A percentile compares a stretch with the other conserved stretches of the same genome.
Conservation (phyloP, 2,888 invertebrate genomes). For the Bibio marci region DNA sequence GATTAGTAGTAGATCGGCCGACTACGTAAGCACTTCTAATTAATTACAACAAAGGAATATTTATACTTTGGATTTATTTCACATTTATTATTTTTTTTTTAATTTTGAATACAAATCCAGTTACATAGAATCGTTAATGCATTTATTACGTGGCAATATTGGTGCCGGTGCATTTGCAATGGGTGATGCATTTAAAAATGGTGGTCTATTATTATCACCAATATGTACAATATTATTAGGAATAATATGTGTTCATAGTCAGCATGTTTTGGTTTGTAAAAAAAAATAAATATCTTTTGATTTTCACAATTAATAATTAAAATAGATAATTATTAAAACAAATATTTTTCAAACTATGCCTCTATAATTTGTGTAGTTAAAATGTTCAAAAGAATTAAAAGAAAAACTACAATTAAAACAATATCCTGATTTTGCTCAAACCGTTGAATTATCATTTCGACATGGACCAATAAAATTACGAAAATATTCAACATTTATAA, state of each 20-base stretch:
- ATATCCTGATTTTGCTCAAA: conserved; percentile 60
- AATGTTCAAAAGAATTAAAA: conserved; percentile 50
- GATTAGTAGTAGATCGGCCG: too few relatives aligned
- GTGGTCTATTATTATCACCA: conserved; percentile 71
- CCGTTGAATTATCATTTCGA: conserved; percentile 64
- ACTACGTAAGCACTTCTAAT: too few relatives aligned
- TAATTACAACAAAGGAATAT: too few relatives aligned
- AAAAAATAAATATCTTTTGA: not conserved
- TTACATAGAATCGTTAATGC: conserved; percentile 74
- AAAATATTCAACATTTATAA: conserved; percentile 42
- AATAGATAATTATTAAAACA: too few relatives aligned
- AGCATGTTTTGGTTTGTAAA: conserved; percentile 71
- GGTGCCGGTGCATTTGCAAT: conserved; percentile 93
- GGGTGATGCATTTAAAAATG: conserved; percentile 86
- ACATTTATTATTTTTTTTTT: too few relatives aligned
- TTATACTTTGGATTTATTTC: too few relatives aligned
- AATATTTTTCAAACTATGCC: too few relatives aligned
- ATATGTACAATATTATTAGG: conserved; percentile 64
- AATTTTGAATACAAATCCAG: too few relatives aligned
- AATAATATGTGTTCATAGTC: conserved; percentile 76
- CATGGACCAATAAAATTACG: conserved; percentile 51
- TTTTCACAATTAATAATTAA: too few relatives aligned
- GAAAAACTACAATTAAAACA: conserved; percentile 35
- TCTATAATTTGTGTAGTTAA: conserved; percentile 34
- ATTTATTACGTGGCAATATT: conserved; percentile 87